Evolutionary conservation across 2,113 vertebrate species (phyloP), one percentile per base, ranked within the genome.

Genomic region (Hiodon alosoides): DNA sequence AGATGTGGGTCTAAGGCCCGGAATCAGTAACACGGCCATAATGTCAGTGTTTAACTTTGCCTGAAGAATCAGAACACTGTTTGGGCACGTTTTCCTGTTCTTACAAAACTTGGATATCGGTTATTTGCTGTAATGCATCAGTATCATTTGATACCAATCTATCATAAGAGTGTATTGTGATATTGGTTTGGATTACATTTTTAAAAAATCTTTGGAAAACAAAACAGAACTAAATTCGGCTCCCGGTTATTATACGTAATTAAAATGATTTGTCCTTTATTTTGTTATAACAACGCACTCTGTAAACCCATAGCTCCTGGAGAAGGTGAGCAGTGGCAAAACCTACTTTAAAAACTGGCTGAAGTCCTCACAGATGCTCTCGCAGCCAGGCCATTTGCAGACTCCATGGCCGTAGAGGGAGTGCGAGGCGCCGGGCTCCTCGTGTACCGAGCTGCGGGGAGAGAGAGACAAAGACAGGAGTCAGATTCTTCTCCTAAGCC

Each of bases 271-370:
- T 31, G 31, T 31, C 31, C 31, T 31, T 31, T 31, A 31, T 31
- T 31, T 31, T 31, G 31, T n/a, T n/a, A n/a, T n/a, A 31, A 31
- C 31, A 31, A 2, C 31, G 31, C 31, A 31, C 31, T 31, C 31
- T 31, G 31, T 31, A 31, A 31, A 31, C 31, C 31, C 2, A 31
- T 31, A 14, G 14, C 4, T 10, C n/a, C 5, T 51, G 65, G 46
- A 31, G 72, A 50, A 9, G 58, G 72, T 16, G 59, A 69, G 47
- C 48, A 3, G 13, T 11, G 48, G 47, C 50, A 52, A 7, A 53
- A 93, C 97, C 87, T 96, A 99, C 97, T 98, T 99, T 89, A 99
- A 93, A 93, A 99, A 99, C 88, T 98, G 96, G 91, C 97, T 96
- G 85, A 98, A 99, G 92, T 99, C 97, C 89, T 98, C 97, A 83